Base-by-base conservation (phyloP, 2,888 invertebrate genomes). In the Cataglyphis altisquamis region DNA sequence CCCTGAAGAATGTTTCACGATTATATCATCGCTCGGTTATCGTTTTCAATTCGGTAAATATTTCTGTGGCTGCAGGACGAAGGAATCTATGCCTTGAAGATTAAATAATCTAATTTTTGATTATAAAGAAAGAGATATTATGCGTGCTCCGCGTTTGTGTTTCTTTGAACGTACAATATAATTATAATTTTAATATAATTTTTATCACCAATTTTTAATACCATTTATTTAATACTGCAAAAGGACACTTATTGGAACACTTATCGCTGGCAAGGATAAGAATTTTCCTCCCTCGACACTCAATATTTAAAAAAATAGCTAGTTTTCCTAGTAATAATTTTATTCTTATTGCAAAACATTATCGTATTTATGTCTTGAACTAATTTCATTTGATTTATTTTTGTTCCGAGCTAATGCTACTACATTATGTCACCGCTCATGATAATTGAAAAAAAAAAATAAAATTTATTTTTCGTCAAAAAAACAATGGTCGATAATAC, bases 1-100 rank as follows among this genome's bases (percentile, higher is more conserved):
- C 39, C 21, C 57, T 15, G 29, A 25, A n/a, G 67, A 83, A 84
- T 84, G 63, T 64, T 25, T 52, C 39, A 60, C 25, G 48, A 84
- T 84, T 84, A 82, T 75, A 82, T 83, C 74, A 52, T 62, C 39
- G 36, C 45, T 55, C 55, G 32, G 36, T 73, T 84, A 82, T 68
- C 52, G 32, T 32, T 29, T 55, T 45, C 36, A 63, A n/a, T 62
- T 10, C 25, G 60, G 1, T 62, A 72, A 84, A 73, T 73, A 41
- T 60, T 68, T 68, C 21, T 60, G 10, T 15, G 18, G 9, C 1
- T 32, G 52, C 15, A 60, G 5, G 57, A 45, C 12, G 8, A 45
- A 21, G 21, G 21, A 63, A 68, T 57, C 1, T 57, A 18, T 64
- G 9, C 12, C 12, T n/a, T 39, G 3, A n/a, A 21, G 36, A 63